Evolutionary conservation across 2,888 invertebrate species (phyloP), one percentile per base, ranked within the genome.

Genomic region (Eupithecia subumbrata): DNA sequence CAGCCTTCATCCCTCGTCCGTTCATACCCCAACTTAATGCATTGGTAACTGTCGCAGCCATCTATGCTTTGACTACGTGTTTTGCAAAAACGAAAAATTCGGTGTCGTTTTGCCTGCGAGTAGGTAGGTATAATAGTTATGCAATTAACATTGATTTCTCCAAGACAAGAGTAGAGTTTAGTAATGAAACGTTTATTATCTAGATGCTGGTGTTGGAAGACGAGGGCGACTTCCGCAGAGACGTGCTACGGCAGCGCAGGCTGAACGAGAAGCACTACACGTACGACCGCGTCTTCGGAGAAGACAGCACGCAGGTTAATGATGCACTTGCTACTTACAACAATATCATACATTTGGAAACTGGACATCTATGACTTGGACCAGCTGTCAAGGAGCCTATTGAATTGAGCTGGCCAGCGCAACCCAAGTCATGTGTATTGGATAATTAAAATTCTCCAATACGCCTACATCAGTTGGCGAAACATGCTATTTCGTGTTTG

Each of bases 261-360:
- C 93, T 95, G 72, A 95, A 96, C 30, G 98, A 98, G 79, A 96
- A 97, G 80, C 97, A 98, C 88, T 99, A 98, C 91, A 96, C 97
- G 5, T 99, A 98, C 89, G 99, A 99, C 89, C 95, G 97, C 72
- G 98, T 98, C 12, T 98, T 99, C 88, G 97, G 97, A 71, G 98
- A 98, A 87, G 96, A 97, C 79, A 97, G 98, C 34, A 96, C 97
- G 0, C 98, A 98, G 96, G 98, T 98, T 22, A 56, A 56, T 34
- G 34, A 4, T 64, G 12, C 18, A 64, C 34, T 14, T 63, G 16
- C 16, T 8, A 34, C 34, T 34, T 60, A 12, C 0, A 22, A 56
- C 25, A 34, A 64, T 34, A 64, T 2, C n/a, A 56, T 56, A 4
- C 9, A 56, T 48, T 18, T 48, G 8, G 48, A 48, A 18, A 18